phyloP scores from a whole-genome alignment of 2,113 vertebrate species.

The Forbesichthys papilliferus region DNA sequence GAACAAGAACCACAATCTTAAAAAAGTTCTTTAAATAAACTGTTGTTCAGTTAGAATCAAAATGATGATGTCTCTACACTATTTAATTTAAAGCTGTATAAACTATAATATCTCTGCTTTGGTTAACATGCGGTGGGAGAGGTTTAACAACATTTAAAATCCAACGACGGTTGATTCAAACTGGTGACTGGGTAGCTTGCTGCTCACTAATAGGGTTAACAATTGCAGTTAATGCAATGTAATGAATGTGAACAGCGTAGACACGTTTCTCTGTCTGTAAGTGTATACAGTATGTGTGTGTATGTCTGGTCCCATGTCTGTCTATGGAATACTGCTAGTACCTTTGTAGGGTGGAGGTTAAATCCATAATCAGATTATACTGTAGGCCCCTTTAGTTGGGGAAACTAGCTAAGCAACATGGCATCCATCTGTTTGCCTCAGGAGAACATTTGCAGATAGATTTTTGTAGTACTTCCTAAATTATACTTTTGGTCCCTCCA shows the following conservation, averaged over 20 bases:
- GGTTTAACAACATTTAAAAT: background rate
- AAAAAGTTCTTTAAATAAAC: background rate
- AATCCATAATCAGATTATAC: slow-evolving; percentile 72
- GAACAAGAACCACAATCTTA: background rate
- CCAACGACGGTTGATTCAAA: background rate
- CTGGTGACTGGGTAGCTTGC: background rate
- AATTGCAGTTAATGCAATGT: slow-evolving; percentile 31
- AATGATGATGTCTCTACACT: too few relatives aligned
- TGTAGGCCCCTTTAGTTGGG: slow-evolving; percentile 48
- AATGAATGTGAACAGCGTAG: background rate
- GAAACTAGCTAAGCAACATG: slow-evolving; percentile 32
- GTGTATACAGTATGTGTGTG: background rate
- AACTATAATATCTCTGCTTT: background rate
- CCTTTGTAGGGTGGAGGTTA: slow-evolving; percentile 67
- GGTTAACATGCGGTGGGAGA: background rate
- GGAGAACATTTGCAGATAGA: background rate
- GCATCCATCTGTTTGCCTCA: slow-evolving; percentile 50
- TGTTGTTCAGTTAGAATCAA: background rate
- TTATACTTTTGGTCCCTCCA: background rate
- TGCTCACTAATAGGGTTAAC: background rate
- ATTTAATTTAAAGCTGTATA: too few relatives aligned
- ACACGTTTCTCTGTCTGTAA: background rate
- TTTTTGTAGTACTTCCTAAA: background rate
- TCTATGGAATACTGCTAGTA: slow-evolving; percentile 52
- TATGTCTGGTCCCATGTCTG: slow-evolving; percentile 15